phyloP scores from a whole-genome alignment of 2,888 invertebrate genomes.

The Tetropium fuscum region DNA sequence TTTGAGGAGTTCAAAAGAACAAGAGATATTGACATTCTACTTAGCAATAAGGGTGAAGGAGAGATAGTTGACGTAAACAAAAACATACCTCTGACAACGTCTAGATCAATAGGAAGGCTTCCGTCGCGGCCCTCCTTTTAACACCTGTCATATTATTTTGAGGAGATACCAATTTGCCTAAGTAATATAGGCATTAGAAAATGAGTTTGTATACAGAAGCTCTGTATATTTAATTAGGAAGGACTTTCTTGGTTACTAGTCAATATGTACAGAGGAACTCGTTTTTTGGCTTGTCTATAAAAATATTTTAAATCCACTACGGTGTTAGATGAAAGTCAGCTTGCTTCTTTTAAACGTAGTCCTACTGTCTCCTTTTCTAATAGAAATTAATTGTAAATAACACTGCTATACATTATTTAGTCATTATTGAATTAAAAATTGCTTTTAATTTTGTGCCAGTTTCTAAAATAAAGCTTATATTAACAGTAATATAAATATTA shows the following conservation, averaged over 20 bases:
- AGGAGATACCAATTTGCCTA: slow-evolving; percentile 5
- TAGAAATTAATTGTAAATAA: too few species aligned
- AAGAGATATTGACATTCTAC: slow-evolving; percentile 57
- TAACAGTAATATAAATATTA: too few species aligned
- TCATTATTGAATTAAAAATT: too few species aligned
- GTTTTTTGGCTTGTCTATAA: too few species aligned
- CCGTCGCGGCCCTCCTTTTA: slow-evolving; percentile 61
- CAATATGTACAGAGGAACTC: background rate
- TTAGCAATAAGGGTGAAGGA: slow-evolving; percentile 41
- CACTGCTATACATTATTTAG: too few species aligned
- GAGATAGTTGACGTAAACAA: slow-evolving; percentile 32
- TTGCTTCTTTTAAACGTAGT: too few species aligned
- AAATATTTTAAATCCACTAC: too few species aligned
- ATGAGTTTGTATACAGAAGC: slow-evolving; percentile 1
- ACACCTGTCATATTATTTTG: slow-evolving; percentile 18
- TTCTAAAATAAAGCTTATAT: too few species aligned
- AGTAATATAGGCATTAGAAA: background rate
- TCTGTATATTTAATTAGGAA: background rate
- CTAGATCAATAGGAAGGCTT: slow-evolving; percentile 54
- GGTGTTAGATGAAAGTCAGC: too few species aligned
- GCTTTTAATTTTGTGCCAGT: too few species aligned
- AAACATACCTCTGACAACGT: slow-evolving; percentile 44
- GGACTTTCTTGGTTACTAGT: slow-evolving; percentile 6
- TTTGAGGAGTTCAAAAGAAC: slow-evolving; percentile 71
- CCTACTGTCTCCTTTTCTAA: too few species aligned